phyloP scores from a whole-genome alignment of 2,888 invertebrate species.

The Trypoxylon attenuatum region DNA sequence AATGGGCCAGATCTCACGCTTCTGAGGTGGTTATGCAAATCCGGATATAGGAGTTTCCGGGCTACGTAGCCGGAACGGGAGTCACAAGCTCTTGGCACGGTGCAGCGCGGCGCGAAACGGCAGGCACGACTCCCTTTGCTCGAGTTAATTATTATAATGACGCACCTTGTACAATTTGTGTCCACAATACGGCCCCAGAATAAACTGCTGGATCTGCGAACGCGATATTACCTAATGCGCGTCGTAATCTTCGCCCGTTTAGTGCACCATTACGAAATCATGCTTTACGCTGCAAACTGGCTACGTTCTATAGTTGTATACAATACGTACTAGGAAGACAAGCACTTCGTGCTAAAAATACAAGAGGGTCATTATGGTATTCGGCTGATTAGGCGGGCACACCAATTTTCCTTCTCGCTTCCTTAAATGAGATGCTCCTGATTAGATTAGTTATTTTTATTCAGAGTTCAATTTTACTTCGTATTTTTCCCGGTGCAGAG shows the following conservation, averaged over 20 bases:
- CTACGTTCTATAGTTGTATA: too few relatives aligned
- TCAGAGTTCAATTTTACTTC: too few relatives aligned
- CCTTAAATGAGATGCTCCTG: too few relatives aligned
- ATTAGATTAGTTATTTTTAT: too few relatives aligned
- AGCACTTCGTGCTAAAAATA: too few relatives aligned
- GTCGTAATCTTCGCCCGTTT: constrained; percentile 4
- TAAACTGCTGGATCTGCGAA: constrained; percentile 22
- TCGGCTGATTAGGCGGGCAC: too few relatives aligned
- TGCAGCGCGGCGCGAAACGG: constrained; percentile 18
- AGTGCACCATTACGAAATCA: too few relatives aligned
- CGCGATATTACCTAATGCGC: neutral
- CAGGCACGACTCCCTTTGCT: constrained; percentile 44
- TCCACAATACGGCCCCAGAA: constrained; percentile 18
- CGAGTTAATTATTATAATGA: constrained; percentile 55
- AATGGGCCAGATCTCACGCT: constrained; percentile 57
- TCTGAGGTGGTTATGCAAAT: constrained; percentile 67
- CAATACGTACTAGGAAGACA: too few relatives aligned
- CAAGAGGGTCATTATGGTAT: too few relatives aligned
- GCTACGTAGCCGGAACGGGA: constrained; percentile 34
- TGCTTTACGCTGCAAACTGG: too few relatives aligned
- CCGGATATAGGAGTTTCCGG: constrained; percentile 50
- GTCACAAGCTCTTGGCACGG: constrained; percentile 15
- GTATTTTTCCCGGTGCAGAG: too few relatives aligned
- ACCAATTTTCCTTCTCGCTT: too few relatives aligned
- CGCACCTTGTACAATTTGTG: constrained; percentile 30